Evolutionary conservation across 1,140 invertebrate species (phyloP), one percentile per base, ranked within the genome.

Genomic region (Drosophila subpulchrella): DNA sequence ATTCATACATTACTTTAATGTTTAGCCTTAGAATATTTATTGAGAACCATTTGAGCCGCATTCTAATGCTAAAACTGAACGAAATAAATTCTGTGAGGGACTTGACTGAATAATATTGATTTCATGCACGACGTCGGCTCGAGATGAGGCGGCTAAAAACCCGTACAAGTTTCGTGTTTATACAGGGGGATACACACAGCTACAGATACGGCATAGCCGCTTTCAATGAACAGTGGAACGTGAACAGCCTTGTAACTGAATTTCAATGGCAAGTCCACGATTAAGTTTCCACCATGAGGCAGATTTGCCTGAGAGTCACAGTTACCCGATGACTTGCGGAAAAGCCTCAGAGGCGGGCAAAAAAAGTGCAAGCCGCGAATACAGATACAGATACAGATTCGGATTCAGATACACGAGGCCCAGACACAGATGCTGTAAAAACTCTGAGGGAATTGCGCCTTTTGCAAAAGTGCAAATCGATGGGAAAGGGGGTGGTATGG

Each of bases 201-300:
- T 15, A 20, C 15, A 32, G 15, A 55, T 38, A 44, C 62, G 74
- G 51, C 56, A 17, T 41, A 32, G 60, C 38, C 46, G 76, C 78
- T 81, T 84, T 84, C 81, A 86, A 85, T 86, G 81, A 82, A 79
- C 62, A 62, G 60, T 62, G 72, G 77, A 81, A 82, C 83, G 83
- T 90, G 75, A 67, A 58, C 76, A 90, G 90, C 90, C 90, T 91
- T 91, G 90, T 90, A 91, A 91, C 77, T 91, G 76, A 83, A 89
- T 89, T 91, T 91, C 90, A 91, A 91, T 91, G 90, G 90, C 90
- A 91, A 84, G 85, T 83, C 85, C 90, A 91, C 82, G 90, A 73
- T 82, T 90, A 85, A 77, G 77, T 88, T 86, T 86, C 73, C 83
- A 75, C 73, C 55, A 75, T 38, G 44, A 42, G 36, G 73, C 80